Conservation (phyloP, 2,888 invertebrate genomes). For the Serripes groenlandicus region DNA sequence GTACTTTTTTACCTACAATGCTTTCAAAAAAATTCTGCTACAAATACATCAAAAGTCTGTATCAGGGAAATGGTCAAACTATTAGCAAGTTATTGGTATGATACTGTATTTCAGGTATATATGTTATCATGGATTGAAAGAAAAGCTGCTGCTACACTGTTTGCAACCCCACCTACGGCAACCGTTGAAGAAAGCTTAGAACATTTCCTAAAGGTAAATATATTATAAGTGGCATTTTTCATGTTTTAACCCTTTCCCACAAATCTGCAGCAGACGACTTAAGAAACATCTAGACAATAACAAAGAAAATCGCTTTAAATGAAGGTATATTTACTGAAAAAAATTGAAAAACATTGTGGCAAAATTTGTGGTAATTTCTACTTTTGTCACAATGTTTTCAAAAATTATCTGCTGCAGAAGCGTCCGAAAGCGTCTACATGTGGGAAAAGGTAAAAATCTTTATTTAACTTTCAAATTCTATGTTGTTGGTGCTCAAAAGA, state of each 20-base stretch:
- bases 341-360: too few species aligned
- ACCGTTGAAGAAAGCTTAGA: slow-evolving; percentile 89
- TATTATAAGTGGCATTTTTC: neutral
- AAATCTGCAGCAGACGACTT: neutral
- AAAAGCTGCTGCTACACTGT: slow-evolving; percentile 90
- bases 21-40: too few species aligned
- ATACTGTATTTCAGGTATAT: slow-evolving; percentile 87
- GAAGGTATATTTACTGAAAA: too few species aligned
- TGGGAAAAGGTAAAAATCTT: too few species aligned
- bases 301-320: neutral
- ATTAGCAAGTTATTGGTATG: neutral
- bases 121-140: slow-evolving; percentile 90
- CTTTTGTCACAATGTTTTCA: neutral
- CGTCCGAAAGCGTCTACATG: too few species aligned
- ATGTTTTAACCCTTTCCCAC: neutral
- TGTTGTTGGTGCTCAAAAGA: too few species aligned
- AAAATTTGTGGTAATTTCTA: too few species aligned
- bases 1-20: too few species aligned
- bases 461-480: too few species aligned
- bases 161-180: slow-evolving; percentile 89
- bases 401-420: too few species aligned
- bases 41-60: too few species aligned
- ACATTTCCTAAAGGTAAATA: slow-evolving; percentile 83
- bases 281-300: neutral
- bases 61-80: too few species aligned